Evolutionary conservation across 2,888 invertebrate species (phyloP), one percentile per base, ranked within the genome.

Genomic region (Argyra leucocephala): DNA sequence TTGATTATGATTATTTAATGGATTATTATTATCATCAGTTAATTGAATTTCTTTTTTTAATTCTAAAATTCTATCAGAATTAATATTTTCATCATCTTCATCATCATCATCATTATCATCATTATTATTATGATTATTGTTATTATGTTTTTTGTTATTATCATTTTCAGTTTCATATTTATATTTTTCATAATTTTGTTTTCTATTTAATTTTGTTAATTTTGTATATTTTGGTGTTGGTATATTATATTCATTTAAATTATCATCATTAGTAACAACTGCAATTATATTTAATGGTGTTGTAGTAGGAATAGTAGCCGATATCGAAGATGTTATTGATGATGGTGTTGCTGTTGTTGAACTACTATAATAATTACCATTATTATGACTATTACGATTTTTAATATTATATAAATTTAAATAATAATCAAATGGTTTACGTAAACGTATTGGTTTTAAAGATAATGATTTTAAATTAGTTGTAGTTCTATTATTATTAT

Each of bases 371-470:
- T 66, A 65, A 69, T 66, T 62, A 69, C 64, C 64, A 67, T 65
- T 66, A 68, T 61, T 69, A 64, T 66, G 66, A 68, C 66, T 70
- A 67, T 66, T 68, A 67, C 64, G 65, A 65, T 66, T 66, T 64
- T 67, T 60, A 61, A 23, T 64, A 48, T 65, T 66, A 57, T 63
- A 71, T 70, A 76, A 66, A 70, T 74, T 73, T 70, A 77, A 67
- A 72, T 75, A 76, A 72, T 77, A 76, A 74, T 77, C 75, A 72
- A 76, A 73, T 72, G 76, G 76, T 74, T 76, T 76, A 67, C 76
- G 76, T 71, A 77, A 67, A 66, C 21, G 15, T 23, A 60, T 60
- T 23, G 23, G 37, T 57, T 23, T 62, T 62, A 67, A 65, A 67
- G 68, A 68, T 66, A 64, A 60, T 64, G 63, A 36, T 63, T 67